These are phyloP conservation scores for Sympetrum striolatum DNA, from an alignment of 2,888 invertebrate species.

Conservation along the genomic window DNA sequence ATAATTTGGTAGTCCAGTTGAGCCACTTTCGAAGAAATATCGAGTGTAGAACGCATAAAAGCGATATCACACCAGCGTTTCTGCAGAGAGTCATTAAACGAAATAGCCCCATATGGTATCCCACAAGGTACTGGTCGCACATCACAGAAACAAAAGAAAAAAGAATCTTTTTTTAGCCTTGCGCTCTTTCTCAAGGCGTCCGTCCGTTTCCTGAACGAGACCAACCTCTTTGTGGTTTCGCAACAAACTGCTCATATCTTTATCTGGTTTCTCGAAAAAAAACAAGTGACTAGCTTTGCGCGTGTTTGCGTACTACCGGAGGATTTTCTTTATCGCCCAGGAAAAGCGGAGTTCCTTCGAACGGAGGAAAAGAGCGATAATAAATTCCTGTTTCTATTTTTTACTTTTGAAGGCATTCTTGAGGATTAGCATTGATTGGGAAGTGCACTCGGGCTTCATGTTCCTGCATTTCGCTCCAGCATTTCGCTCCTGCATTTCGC, in stretches of 20 bases:
- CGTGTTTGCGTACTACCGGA: not conserved
- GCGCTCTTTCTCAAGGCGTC: not conserved
- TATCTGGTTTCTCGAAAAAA: not conserved
- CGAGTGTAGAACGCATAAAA: too few species aligned
- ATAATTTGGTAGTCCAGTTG: too few species aligned
- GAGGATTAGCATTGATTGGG: too few species aligned
- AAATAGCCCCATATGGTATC: not conserved
- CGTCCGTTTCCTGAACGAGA: not conserved
- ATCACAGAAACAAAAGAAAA: not conserved
- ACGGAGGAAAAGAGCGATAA: too few species aligned
- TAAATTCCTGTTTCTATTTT: too few species aligned
- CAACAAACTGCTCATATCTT: not conserved
- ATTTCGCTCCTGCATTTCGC: too few species aligned
- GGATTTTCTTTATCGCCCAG: too few species aligned
- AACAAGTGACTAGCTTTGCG: not conserved
- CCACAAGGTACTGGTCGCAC: not conserved
- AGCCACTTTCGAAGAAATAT: too few species aligned
- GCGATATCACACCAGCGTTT: not conserved
- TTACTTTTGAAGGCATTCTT: too few species aligned
- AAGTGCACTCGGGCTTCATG: too few species aligned
- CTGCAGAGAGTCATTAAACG: not conserved
- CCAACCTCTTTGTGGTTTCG: not conserved
- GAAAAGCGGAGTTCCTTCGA: too few species aligned
- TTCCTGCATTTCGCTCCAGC: too few species aligned
- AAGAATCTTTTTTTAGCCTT: not conserved